These are phyloP conservation scores for Salticus scenicus DNA, from an alignment of 2,888 invertebrate genomes.

Conservation along the genomic window DNA sequence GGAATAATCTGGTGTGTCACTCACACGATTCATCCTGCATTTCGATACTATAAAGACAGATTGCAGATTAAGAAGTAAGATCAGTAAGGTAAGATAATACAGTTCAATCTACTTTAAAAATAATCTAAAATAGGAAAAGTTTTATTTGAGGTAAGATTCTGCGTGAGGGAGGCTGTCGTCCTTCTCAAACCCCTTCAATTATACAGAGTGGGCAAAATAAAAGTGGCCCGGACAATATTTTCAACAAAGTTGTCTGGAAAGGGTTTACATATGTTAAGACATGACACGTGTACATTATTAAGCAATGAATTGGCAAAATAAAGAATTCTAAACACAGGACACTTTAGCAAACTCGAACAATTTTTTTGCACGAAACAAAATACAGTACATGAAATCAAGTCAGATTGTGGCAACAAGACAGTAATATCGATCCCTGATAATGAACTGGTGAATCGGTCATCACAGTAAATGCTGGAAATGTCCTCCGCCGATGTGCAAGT, in stretches of 20 bases:
- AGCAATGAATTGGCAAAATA: background rate
- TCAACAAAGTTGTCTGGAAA: background rate
- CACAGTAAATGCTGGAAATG: constrained; percentile 23
- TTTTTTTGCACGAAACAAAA: background rate
- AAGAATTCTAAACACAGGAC: constrained; percentile 11
- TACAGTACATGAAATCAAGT: constrained; percentile 7
- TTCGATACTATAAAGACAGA: too few species aligned
- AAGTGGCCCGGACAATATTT: constrained; percentile 11
- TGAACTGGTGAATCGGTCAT: background rate
- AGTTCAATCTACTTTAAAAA: too few species aligned
- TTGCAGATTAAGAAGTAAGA: too few species aligned
- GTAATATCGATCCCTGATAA: background rate
- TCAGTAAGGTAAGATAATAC: too few species aligned
- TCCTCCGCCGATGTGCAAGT: background rate
- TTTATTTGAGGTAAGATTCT: too few species aligned
- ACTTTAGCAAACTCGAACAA: constrained; percentile 3
- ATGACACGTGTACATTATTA: constrained; percentile 6
- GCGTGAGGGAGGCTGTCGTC: too few species aligned
- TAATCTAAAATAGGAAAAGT: too few species aligned
- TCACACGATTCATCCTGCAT: too few species aligned
- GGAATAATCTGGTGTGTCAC: too few species aligned
- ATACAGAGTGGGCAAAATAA: constrained; percentile 1
- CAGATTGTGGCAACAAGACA: constrained; percentile 7
- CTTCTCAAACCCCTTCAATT: too few species aligned
- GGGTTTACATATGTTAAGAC: background rate